Base-by-base conservation (phyloP, 2,888 invertebrate genomes). In the Rhodophaea formosa region DNA sequence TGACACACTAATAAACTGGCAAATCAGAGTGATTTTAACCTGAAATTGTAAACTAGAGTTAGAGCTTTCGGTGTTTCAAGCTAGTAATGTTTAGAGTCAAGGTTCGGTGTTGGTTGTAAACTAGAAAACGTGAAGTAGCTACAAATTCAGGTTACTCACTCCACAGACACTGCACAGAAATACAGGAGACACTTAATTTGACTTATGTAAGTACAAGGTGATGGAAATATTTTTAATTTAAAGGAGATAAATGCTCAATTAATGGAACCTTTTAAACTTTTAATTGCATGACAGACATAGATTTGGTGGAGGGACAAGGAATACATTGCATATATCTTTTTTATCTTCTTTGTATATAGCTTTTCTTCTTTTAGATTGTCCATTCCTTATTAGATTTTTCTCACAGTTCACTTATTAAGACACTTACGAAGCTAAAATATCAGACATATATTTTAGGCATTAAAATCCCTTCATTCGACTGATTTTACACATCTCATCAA, bases 341-440 rank as follows among this genome's bases (percentile, higher is more conserved):
- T 51, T 39, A 35, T 35, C 32, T 15, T 51, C 35, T 35, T 17
- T 35, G 51, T 51, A 51, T 51, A 51, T 51, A 51, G 51, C 7
- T 35, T 35, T 51, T 39, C 39, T 61, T 75, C 67, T 74, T 70
- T 77, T 78, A 74, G 72, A 80, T 73, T 80, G 77, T 85, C 82
- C 86, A 88, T 88, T 88, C 86, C 86, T 86, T 86, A 81, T 77
- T 86, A 86, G 82, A 69, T 71, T 69, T 75, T 66, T 80, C 76
- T 78, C 73, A 79, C 71, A 69, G 70, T 72, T 75, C 71, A 77
- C 67, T 65, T 75, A 69, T 73, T 78, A 79, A 73, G 65, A 78
- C 74, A 72, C 70, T 79, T 75, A 71, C 70, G 78, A 75, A 76
- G 72, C 77, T 82, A 75, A 79, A 74, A 72, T 70, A 65, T 77